Base-by-base conservation (phyloP, 2,797 vertebrate genomes). In the Phoebastria nigripes region DNA sequence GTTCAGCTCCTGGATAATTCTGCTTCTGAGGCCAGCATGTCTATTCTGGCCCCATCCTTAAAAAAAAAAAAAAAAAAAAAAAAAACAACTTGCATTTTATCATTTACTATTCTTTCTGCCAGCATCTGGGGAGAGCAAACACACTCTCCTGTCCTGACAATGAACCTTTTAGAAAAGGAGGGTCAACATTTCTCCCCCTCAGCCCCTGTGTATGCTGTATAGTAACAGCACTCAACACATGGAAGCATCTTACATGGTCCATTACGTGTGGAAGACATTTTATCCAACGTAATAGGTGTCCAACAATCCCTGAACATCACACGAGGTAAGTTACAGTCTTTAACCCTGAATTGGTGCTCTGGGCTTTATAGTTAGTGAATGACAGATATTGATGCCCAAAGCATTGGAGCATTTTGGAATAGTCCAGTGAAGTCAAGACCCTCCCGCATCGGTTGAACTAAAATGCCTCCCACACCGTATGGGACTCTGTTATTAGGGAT, bases 371-470 rank as follows among this genome's bases (percentile, higher is more conserved):
- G 33, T 41, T n/a, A n/a, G 8, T n/a, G 44, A 59, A 15, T 18
- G 52, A 21, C 5, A 26, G 70, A 12, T 61, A 15, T 1, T 12
- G 15, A 46, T 41, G n/a, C 52, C 49, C 42, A 51, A 61, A 81
- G 42, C 18, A 31, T 47, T 7, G 58, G 42, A 63, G 54, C 28
- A 3, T 67, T 82, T 82, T 88, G 70, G 47, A 71, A 9, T 13
- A 58, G 51, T 8, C 25, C 51, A 17, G 61, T 70, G 54, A 63
- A 54, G 62, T 39, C 74, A 44, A 29, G 25, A 44, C 58, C 11
- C 15, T 44, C 15, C 51, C 0, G 0, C 22, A 33, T 22, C 1
- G 1, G 12, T 31, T 73, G 77, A 58, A 14, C 18, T 52, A 37
- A 58, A 67, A 71, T 52, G 37, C 22, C 25, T 72, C 47, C 31